These are phyloP conservation scores for Heliangelus exortis DNA, from an alignment of 2,797 vertebrate genomes.

Conservation along the genomic window DNA sequence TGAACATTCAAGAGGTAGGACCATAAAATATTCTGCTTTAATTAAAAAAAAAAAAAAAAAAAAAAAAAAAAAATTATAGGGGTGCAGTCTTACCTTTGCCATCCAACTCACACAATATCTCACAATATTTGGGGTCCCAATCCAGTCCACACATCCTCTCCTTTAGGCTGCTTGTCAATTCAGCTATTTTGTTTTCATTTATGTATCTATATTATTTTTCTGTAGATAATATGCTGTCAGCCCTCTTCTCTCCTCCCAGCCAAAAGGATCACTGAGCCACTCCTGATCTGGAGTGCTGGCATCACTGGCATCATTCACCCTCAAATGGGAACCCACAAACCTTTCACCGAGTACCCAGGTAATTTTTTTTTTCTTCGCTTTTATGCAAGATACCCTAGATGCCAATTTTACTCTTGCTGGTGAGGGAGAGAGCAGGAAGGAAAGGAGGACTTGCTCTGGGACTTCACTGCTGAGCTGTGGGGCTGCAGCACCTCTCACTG, in stretches of 20 bases:
- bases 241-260: neutral
- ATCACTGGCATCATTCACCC: neutral
- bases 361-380: neutral
- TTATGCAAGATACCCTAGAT: neutral
- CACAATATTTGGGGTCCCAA: neutral
- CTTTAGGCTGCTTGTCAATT: neutral
- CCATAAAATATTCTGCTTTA: neutral
- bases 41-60: neutral
- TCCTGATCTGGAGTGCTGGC: neutral
- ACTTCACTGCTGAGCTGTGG: accelerated
- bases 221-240: neutral
- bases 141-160: neutral
- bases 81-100: neutral
- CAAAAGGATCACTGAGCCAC: accelerated
- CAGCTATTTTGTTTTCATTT: neutral
- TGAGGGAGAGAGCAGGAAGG: neutral
- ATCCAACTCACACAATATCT: neutral
- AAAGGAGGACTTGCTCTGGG: neutral
- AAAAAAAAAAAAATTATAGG: neutral
- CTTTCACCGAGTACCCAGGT: neutral
- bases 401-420: accelerated
- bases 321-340: neutral
- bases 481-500: accelerated
- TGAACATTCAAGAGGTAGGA: accelerated
- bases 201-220: accelerated